phyloP scores from a whole-genome alignment of 2,113 vertebrate species.

The Pelodiscus sinensis region DNA sequence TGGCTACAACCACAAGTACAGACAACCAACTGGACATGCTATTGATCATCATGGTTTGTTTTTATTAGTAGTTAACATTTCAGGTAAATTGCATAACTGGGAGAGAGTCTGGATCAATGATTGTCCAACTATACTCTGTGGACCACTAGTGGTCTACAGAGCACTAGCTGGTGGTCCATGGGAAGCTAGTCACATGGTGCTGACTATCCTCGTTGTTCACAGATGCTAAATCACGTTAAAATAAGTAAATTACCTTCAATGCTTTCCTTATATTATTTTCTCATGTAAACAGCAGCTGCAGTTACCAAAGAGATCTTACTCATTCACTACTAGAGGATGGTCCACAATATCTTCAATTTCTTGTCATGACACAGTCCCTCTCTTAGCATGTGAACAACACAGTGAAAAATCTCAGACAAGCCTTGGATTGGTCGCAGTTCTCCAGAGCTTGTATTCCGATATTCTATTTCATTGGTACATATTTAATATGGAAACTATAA shows the following conservation, averaged over 20 bases:
- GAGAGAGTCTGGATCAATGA: background rate
- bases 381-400: background rate
- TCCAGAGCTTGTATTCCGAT: background rate
- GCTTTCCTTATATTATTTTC: background rate
- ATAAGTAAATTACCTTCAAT: background rate
- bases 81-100: conserved; percentile 23
- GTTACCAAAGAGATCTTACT: background rate
- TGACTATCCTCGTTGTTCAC: background rate
- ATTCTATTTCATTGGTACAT: background rate
- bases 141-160: background rate
- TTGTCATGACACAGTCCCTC: background rate
- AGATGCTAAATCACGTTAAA: background rate
- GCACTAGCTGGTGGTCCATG: accelerated
- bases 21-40: background rate
- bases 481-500: no score
- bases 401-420: background rate
- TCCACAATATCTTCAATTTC: background rate
- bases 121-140: background rate
- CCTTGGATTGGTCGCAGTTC: background rate
- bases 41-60: background rate
- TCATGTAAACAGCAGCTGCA: background rate
- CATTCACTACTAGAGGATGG: background rate
- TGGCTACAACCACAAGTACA: background rate
- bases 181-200: background rate
- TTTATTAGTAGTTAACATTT: conserved; percentile 37